Evolutionary conservation across 2,888 invertebrate genomes (phyloP), one percentile per base, ranked within the genome.

Genomic region (Muscina levida): DNA sequence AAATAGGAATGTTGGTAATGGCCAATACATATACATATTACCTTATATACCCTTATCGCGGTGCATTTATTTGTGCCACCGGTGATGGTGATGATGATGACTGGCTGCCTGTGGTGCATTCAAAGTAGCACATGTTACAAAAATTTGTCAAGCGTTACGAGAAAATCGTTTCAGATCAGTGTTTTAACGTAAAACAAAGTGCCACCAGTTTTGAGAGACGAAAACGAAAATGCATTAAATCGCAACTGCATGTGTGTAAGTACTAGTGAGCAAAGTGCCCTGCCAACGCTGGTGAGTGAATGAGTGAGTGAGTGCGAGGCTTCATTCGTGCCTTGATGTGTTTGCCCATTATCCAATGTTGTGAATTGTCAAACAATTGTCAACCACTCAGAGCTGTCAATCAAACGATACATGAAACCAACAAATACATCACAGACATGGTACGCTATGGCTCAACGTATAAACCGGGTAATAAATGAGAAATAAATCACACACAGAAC

Each of bases 341-440:
- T 67, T 77, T 75, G 68, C 81, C 81, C 77, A 81, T 77, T 81
- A 81, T 72, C 81, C 59, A 72, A 77, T 81, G 77, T 77, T 86
- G 82, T 85, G 85, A 87, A 84, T 89, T 87, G 87, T 87, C 89
- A 88, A 87, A 87, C 89, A 88, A 89, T 87, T 88, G 89, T 89
- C 88, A 88, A 85, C 86, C 89, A 89, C 89, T 89, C 88, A 84
- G 85, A 86, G 85, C 90, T 89, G 89, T 90, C 89, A 89, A 89
- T 89, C 89, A 89, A 85, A 85, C 77, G 84, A 82, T 82, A 85
- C 84, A 84, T 74, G 71, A 77, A 65, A 66, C n/a, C 8, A 59
- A 74, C 42, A 70, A 65, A 56, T 65, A 70, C 75, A 26, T 46
- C 71, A 46, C 67, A 70, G 11, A 62, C 51, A 82, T 65, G 57